Evolutionary conservation across 2,113 vertebrate genomes (phyloP), one percentile per base, ranked within the genome.

Genomic region (Forbesichthys agassizii): DNA sequence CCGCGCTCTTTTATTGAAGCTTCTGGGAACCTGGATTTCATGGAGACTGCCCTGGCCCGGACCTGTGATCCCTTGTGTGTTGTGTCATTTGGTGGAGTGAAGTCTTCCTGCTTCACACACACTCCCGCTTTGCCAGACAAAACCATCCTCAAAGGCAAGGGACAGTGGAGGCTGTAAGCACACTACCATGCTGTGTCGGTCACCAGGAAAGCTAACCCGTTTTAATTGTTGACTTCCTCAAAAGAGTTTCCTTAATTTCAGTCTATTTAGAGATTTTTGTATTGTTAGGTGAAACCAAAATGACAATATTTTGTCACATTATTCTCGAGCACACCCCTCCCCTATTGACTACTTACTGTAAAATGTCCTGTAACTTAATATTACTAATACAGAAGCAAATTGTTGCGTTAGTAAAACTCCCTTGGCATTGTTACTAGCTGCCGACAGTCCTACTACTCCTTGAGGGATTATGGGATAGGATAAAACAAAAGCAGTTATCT

Each of bases 91-190:
- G 71, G 71, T 51, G 63, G 63, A 61, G 64, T 33, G 16, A 16
- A 65, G 67, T 73, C 76, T 91, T 91, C 91, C 90, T 85, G 90
- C 77, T 88, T 88, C 86, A 88, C 88, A 91, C 62, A 67, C 80
- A 81, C 81, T 79, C 73, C 88, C 0, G 76, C 81, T 20, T 3
- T 1, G 70, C 61, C 76, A n/a, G 56, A 83, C 75, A 48, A 54
- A 52, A 73, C 61, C 75, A 46, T 6, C 60, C 9, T 4, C 74
- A 1, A 66, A 33, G 33, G 49, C 62, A 52, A 59, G 36, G 52
- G 4, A 13, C 18, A 58, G 9, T 57, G 54, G 42, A 11, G 8
- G 33, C 11, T 55, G 8, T 0, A 5, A 58, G 27, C 27, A 27
- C 14, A 33, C 13, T 12, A 11, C 33, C 36, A 6, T 42, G 36